Evolutionary conservation across 92 coral and sea anemone genomes (phyloP), one percentile per base, ranked within the genome.

Genomic region (Palythoa grandis): DNA sequence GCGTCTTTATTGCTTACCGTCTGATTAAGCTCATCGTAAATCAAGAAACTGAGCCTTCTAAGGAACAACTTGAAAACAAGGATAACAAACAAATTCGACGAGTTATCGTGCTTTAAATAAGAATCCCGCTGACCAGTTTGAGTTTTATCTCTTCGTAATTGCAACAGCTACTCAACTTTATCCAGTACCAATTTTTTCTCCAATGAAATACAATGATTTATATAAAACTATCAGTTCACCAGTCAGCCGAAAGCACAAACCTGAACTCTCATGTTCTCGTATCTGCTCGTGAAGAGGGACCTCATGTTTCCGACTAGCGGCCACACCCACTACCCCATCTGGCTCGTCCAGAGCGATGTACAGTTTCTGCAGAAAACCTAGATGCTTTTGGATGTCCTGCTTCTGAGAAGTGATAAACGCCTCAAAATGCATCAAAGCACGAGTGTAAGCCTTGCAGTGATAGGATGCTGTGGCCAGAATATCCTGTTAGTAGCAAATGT

Each of bases 371-470:
- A 96, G 92, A 74, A 95, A 92, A 8, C 94, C 95, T 1, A 96
- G 91, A 67, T 96, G 96, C 52, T 88, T 91, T 63, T 96, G 98
- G 43, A 92, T 85, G 77, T 95, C 98, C 70, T 94, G 88, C 70
- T 87, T 74, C 79, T 95, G 92, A 25, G 90, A 90, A 66, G 88
- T 88, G 80, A 96, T 93, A 76, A 96, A 96, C 4, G 98, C 92
- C 71, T 94, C 98, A 74, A 96, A 96, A 82, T 96, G 99, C 99
- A 96, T 96, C 91, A 96, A 85, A 12, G 99, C 98, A 48, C 99
- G 95, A 22, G 99, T 91, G 91, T 94, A 96, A 1, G 99, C 99
- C 89, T 96, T 96, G 88, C 99, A 94, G 90, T 96, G 95, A 79
- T 95, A 96, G 16, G 99, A 96, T 2, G 98, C 99, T 11, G 91